These are phyloP conservation scores for Monoplex corrugatus DNA, from an alignment of 2,888 invertebrate genomes.

Conservation along the genomic window DNA sequence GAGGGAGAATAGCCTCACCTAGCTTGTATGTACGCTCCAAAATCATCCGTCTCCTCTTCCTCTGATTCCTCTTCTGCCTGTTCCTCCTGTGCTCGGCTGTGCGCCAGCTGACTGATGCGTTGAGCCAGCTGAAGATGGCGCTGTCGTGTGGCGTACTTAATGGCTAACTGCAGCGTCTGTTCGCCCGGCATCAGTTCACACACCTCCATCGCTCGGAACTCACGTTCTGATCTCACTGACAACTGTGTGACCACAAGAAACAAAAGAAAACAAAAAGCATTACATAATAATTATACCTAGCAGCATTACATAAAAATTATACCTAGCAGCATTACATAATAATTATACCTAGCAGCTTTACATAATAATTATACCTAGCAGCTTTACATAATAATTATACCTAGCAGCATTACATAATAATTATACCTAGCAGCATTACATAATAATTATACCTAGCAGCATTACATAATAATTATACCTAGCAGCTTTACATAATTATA, in stretches of 20 bases:
- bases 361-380: not conserved
- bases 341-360: no score
- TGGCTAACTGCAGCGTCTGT: slow-evolving; percentile 90
- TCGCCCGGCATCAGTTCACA: slow-evolving; percentile 91
- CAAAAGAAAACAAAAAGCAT: not conserved
- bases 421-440: no score
- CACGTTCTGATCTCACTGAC: slow-evolving; percentile 91
- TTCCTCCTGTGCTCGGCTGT: slow-evolving; percentile 63
- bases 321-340: no score
- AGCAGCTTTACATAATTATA: no score
- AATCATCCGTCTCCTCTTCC: slow-evolving; percentile 53
- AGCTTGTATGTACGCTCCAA: slow-evolving; percentile 38
- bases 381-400: no score
- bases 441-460: not conserved
- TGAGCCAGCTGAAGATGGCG: slow-evolving; percentile 90
- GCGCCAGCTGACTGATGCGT: slow-evolving; percentile 86
- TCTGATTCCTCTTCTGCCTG: slow-evolving; percentile 63
- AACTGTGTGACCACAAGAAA: slow-evolving; percentile 83
- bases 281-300: not conserved
- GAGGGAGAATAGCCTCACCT: slow-evolving; percentile 27
- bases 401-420: no score
- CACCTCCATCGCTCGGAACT: slow-evolving; percentile 92
- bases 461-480: no score
- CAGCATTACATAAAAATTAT: no score
- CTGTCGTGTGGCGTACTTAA: slow-evolving; percentile 92